Evolutionary conservation across 2,113 vertebrate genomes (phyloP).

Genomic region (Elephantulus edwardii): DNA sequence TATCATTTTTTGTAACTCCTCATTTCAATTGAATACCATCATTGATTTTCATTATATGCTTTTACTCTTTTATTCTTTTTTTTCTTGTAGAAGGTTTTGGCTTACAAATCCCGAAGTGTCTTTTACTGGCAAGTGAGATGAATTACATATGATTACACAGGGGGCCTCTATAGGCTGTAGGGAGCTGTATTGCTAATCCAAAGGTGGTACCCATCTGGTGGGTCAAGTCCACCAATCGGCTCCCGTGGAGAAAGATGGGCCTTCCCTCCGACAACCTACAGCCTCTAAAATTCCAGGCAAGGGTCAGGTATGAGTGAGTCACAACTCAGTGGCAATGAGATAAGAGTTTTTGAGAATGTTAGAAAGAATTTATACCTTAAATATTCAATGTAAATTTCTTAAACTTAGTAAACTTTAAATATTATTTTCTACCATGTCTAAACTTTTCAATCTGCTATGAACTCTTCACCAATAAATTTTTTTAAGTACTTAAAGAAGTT

Average conservation of each 20-base stretch:
- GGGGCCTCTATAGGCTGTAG: no score
- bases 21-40: conserved; percentile 6
- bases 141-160: no score
- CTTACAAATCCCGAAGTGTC: not conserved
- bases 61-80: conserved; percentile 28
- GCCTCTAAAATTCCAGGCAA: no score
- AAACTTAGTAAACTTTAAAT: conserved; percentile 26
- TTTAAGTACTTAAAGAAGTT: conserved; percentile 1
- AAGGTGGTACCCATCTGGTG: no score
- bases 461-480: not conserved
- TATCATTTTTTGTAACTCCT: conserved; percentile 28
- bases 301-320: no score
- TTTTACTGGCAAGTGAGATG: not conserved
- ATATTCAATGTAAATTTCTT: conserved; percentile 11
- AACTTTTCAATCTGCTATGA: conserved; percentile 23
- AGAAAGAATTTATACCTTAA: not conserved
- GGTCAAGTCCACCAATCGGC: no score
- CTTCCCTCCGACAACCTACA: no score
- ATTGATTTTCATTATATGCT: conserved; percentile 22
- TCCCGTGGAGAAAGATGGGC: no score
- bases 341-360: no score
- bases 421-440: conserved; percentile 25
- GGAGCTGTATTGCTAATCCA: no score
- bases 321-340: no score
- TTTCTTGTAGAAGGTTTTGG: not conserved